Percentiles rank a stretch among this genome's conserved stretches.
These are phyloP conservation scores for Microplitis manilae DNA, from an alignment of 2,888 invertebrate genomes.

Conservation along the genomic window DNA sequence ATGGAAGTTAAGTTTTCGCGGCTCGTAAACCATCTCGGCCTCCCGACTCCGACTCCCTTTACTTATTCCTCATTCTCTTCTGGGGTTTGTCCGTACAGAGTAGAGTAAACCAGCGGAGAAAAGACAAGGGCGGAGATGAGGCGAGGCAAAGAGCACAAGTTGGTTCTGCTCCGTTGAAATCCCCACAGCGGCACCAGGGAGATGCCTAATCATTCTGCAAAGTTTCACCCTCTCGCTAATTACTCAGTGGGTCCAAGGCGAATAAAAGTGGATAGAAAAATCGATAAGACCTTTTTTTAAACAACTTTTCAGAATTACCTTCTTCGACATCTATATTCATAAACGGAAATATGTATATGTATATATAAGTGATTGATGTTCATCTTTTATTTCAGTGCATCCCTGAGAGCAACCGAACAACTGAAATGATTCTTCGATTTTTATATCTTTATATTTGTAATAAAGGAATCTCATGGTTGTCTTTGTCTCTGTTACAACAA, in stretches of 20 bases:
- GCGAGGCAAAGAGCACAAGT: neutral
- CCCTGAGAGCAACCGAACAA: no score
- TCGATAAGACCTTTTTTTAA: slow-evolving; percentile 27
- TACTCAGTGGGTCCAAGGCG: slow-evolving; percentile 54
- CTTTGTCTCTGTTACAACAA: slow-evolving; percentile 23
- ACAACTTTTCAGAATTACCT: neutral
- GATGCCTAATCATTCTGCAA: slow-evolving; percentile 62
- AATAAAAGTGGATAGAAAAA: slow-evolving; percentile 61
- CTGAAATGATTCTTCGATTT: neutral
- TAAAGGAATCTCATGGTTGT: slow-evolving; percentile 29
- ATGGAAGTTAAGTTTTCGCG: slow-evolving; percentile 55
- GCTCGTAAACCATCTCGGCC: slow-evolving; percentile 50
- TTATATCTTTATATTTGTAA: neutral
- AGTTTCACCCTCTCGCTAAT: slow-evolving; percentile 61
- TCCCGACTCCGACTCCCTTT: slow-evolving; percentile 50
- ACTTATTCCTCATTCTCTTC: neutral
- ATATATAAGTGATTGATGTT: neutral
- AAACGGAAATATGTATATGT: neutral
- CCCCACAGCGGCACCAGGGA: slow-evolving; percentile 39
- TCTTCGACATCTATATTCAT: neutral
- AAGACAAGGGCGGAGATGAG: neutral
- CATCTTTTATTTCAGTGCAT: neutral
- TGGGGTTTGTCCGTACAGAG: neutral
- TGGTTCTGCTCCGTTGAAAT: slow-evolving; percentile 48
- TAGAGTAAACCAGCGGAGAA: slow-evolving; percentile 3